phyloP scores from a whole-genome alignment of 2,888 invertebrate species.

The Stenoptilia bipunctidactyla region DNA sequence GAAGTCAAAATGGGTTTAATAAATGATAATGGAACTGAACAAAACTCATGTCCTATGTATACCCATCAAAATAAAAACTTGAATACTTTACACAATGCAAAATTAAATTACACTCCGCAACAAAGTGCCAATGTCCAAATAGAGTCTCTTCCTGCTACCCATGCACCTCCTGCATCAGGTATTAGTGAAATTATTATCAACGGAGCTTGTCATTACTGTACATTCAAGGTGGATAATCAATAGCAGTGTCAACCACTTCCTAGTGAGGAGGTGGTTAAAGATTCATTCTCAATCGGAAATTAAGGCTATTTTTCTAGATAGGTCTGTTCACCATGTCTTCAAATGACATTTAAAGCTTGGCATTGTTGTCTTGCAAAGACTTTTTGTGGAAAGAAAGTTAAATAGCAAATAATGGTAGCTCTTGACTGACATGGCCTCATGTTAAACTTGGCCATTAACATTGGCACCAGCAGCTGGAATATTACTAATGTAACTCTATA shows the following conservation, averaged over 20 bases:
- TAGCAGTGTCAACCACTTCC: constrained; percentile 52
- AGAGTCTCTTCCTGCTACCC: constrained; percentile 35
- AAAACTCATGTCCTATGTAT: constrained; percentile 33
- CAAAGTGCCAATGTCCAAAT: constrained; percentile 40
- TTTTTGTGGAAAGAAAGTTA: too few species aligned
- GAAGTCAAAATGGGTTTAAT: constrained; percentile 73
- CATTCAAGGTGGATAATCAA: constrained; percentile 57
- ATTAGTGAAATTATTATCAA: constrained; percentile 59
- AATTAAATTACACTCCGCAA: constrained; percentile 38
- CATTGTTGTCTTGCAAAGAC: too few species aligned
- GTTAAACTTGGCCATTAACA: too few species aligned
- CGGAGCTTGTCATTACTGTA: constrained; percentile 49
- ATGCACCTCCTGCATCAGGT: constrained; percentile 38
- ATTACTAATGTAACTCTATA: too few species aligned
- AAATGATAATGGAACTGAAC: constrained; percentile 38
- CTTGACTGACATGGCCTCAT: too few species aligned
- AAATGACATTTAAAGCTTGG: too few species aligned
- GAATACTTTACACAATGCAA: constrained; percentile 31
- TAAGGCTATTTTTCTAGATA: neutral
- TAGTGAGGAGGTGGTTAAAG: neutral
- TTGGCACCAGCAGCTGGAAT: too few species aligned
- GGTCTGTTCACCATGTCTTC: too few species aligned
- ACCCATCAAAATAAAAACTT: constrained; percentile 23
- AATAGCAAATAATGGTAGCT: too few species aligned
- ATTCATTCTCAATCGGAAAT: neutral